Conservation (phyloP, 1,140 invertebrate genomes). For the Drosophila lacertosa region DNA sequence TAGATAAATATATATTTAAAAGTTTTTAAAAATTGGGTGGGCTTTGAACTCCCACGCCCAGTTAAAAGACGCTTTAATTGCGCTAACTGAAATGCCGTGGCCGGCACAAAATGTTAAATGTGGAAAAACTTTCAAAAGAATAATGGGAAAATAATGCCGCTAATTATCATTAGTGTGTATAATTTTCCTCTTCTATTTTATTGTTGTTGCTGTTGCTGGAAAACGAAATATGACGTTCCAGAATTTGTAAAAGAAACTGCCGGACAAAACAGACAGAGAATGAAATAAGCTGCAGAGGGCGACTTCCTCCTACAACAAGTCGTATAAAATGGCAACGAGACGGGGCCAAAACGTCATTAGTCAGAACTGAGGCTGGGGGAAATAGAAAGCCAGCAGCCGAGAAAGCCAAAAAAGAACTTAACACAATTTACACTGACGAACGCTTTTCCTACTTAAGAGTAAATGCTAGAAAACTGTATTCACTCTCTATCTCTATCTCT, state of each 20-base stretch:
- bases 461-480: constrained; percentile 66
- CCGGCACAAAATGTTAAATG: constrained; percentile 29
- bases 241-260: constrained; percentile 63
- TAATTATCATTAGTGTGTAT: constrained; percentile 75
- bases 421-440: constrained; percentile 79
- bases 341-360: constrained; percentile 68
- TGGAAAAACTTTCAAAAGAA: constrained; percentile 55
- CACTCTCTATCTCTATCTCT: constrained; percentile 6
- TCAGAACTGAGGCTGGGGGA: constrained; percentile 58
- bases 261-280: constrained; percentile 42
- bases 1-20: constrained; percentile 14
- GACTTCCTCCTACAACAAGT: constrained; percentile 50
- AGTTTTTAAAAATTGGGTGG: constrained; percentile 8
- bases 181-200: constrained; percentile 46
- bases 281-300: constrained; percentile 29
- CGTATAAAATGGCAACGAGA: constrained; percentile 30
- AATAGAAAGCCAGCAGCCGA: constrained; percentile 69
- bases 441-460: constrained; percentile 74
- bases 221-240: constrained; percentile 50
- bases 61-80: constrained; percentile 77
- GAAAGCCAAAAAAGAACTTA: constrained; percentile 80
- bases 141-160: constrained; percentile 79
- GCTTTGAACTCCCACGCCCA: constrained; percentile 63
- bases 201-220: no score
- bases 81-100: constrained; percentile 50